A percentile compares a stretch with the other conserved stretches of the same genome.
phyloP scores from a whole-genome alignment of 1,140 invertebrate species.

The Subanguina moxae region DNA sequence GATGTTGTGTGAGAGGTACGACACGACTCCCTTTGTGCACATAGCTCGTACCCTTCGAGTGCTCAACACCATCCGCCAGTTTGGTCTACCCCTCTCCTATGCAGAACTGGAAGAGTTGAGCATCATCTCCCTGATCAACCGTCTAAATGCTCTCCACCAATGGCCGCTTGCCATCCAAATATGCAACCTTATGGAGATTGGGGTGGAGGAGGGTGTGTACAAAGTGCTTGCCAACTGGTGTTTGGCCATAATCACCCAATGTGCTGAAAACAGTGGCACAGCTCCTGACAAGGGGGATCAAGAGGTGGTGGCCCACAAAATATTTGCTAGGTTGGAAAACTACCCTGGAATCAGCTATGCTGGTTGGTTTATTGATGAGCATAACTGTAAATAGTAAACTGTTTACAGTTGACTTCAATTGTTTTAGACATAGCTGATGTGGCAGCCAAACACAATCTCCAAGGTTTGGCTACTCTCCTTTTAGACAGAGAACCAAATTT shows the following conservation, averaged over 20 bases:
- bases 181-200: slow-evolving; percentile 27
- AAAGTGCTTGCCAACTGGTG: slow-evolving; percentile 31
- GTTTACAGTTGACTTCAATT: no score
- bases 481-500: slow-evolving; percentile 28
- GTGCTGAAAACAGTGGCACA: not conserved
- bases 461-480: slow-evolving; percentile 18
- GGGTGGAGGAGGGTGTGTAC: slow-evolving; percentile 22
- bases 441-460: slow-evolving; percentile 21
- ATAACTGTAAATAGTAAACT: not conserved
- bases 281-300: not conserved
- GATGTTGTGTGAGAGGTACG: slow-evolving; percentile 16
- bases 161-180: slow-evolving; percentile 31
- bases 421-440: slow-evolving; percentile 26
- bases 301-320: slow-evolving; percentile 13
- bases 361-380: slow-evolving; percentile 14
- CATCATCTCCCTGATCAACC: slow-evolving; percentile 24
- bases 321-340: slow-evolving; percentile 17
- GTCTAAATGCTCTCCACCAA: slow-evolving; percentile 23
- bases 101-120: slow-evolving; percentile 27
- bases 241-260: slow-evolving; percentile 21
- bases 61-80: slow-evolving; percentile 27
- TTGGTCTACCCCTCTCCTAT: slow-evolving; percentile 30
- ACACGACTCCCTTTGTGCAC: slow-evolving; percentile 22
- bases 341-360: slow-evolving; percentile 37
- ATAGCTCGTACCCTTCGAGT: slow-evolving; percentile 22